A percentile compares a stretch with the other conserved stretches of the same genome.
These are phyloP conservation scores for Drosophila paracracens DNA, from an alignment of 2,888 invertebrate genomes.

Conservation along the genomic window DNA sequence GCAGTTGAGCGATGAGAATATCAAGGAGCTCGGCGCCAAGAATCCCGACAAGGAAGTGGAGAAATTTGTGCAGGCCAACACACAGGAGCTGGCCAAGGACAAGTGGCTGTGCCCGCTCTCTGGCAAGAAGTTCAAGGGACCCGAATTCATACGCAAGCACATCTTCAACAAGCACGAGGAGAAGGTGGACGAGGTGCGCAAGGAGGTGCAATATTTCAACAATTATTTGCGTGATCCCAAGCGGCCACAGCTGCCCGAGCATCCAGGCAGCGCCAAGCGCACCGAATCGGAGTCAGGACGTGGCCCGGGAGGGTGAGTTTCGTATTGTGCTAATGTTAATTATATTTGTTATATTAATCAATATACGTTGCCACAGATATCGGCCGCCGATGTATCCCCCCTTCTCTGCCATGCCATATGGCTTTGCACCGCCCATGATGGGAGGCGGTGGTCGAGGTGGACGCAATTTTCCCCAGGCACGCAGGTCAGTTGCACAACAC, in stretches of 20 bases:
- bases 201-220: constrained; percentile 99
- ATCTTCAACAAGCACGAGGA: constrained; percentile 98
- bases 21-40: constrained; percentile 93
- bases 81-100: constrained; percentile 98
- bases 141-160: constrained; percentile 99
- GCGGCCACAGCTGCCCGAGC: constrained; percentile 96
- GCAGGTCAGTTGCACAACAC: constrained; percentile 62
- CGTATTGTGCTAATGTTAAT: too few species aligned
- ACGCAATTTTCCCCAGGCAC: constrained; percentile 70
- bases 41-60: constrained; percentile 89
- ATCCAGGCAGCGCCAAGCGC: constrained; percentile 86
- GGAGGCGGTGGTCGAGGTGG: constrained; percentile 86
- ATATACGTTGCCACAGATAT: constrained; percentile 63
- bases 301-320: constrained; percentile 60
- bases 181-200: constrained; percentile 98
- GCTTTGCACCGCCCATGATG: constrained; percentile 86
- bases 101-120: constrained; percentile 99
- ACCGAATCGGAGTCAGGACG: constrained; percentile 78
- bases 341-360: background rate
- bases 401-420: constrained; percentile 85
- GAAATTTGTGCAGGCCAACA: constrained; percentile 97
- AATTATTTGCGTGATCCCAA: constrained; percentile 97
- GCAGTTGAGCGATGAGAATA: constrained; percentile 91
- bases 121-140: constrained; percentile 99
- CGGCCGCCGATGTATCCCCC: constrained; percentile 82